These are phyloP conservation scores for Balaeniceps rex DNA, from an alignment of 2,113 vertebrate genomes.

Conservation along the genomic window DNA sequence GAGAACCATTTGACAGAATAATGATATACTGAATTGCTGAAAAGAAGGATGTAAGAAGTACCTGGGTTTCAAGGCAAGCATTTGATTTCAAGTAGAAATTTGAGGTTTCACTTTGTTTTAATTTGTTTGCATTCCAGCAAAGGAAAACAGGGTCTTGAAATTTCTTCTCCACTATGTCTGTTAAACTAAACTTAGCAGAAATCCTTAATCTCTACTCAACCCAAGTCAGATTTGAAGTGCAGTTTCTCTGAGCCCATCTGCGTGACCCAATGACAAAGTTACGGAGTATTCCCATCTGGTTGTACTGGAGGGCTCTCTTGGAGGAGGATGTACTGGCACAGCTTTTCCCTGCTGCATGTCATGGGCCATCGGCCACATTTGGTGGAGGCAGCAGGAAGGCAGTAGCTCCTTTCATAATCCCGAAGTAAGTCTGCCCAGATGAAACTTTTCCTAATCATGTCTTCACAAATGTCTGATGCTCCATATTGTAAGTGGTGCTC, in stretches of 20 bases:
- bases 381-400: background rate
- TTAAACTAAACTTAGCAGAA: background rate
- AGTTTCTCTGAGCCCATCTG: background rate
- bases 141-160: background rate
- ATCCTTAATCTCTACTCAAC: background rate
- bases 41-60: background rate
- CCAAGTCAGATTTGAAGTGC: background rate
- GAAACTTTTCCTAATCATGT: background rate
- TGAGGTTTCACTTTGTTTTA: background rate
- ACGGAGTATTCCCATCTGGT: accelerated
- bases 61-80: background rate
- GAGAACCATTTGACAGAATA: background rate
- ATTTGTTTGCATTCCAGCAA: background rate
- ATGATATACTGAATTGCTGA: background rate
- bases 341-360: accelerated
- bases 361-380: accelerated
- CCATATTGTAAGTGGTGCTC: background rate
- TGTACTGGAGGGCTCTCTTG: background rate
- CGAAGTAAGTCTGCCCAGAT: background rate
- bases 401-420: background rate
- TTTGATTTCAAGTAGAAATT: background rate
- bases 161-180: background rate
- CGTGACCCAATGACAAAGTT: background rate
- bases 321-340: background rate
- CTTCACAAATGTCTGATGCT: background rate